phyloP scores from a whole-genome alignment of 2,797 vertebrate genomes.

The Cirrhinus molitorella region DNA sequence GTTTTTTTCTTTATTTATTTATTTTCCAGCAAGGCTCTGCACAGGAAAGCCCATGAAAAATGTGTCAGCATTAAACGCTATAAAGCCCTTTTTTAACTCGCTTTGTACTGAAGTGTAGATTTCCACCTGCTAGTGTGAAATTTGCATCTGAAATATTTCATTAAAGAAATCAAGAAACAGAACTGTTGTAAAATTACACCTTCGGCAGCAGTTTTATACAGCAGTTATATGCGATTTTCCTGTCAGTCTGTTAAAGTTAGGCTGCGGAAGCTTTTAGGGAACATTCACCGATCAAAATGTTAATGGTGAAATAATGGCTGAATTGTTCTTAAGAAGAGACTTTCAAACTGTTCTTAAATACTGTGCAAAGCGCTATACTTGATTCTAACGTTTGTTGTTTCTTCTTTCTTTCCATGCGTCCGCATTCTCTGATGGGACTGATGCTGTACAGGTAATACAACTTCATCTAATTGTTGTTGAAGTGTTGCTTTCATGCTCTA shows the following conservation, averaged over 20 bases:
- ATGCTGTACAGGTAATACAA: slow-evolving; percentile 49
- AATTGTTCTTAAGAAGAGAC: background rate
- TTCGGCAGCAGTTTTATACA: background rate
- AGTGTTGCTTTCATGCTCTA: slow-evolving; percentile 28
- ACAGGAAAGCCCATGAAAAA: background rate
- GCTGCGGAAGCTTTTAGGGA: background rate
- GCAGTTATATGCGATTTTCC: background rate
- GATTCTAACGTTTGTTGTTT: slow-evolving; percentile 29
- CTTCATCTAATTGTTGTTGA: slow-evolving; percentile 7
- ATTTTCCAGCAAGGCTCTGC: too few species aligned
- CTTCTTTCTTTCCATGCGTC: slow-evolving; percentile 40
- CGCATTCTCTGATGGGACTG: slow-evolving; percentile 24
- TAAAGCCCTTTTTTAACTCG: background rate
- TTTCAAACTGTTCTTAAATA: slow-evolving; percentile 3
- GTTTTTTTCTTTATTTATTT: too few species aligned
- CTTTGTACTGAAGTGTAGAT: background rate
- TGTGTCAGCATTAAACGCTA: background rate
- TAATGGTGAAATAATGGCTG: background rate
- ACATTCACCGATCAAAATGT: background rate
- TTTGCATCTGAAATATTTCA: background rate
- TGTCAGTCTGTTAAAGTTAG: background rate
- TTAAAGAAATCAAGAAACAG: background rate
- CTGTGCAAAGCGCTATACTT: slow-evolving; percentile 1
- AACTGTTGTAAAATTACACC: background rate
- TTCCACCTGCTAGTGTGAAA: background rate